A percentile compares a stretch with the other conserved stretches of the same genome.
These are phyloP conservation scores for Cheumatopsyche charites DNA, from an alignment of 1,140 invertebrate species.

Conservation along the genomic window DNA sequence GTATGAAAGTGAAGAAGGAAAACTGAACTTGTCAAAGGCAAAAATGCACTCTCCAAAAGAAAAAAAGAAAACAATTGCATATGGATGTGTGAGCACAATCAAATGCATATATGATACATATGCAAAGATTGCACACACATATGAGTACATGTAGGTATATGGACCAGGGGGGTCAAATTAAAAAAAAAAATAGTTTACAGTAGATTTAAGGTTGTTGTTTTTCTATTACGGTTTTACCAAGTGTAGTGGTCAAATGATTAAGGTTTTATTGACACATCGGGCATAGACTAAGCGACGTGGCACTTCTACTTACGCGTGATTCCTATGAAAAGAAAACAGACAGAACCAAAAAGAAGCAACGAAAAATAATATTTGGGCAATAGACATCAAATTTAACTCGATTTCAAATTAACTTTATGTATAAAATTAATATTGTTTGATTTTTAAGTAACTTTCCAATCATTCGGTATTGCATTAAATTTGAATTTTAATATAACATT, in stretches of 20 bases:
- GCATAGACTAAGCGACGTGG: slow-evolving; percentile 45
- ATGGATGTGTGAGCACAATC: background rate
- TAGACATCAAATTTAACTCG: background rate
- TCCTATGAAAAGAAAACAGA: slow-evolving; percentile 62
- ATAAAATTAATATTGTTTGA: background rate
- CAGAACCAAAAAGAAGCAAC: slow-evolving; percentile 52
- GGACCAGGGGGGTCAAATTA: background rate
- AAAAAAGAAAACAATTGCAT: slow-evolving; percentile 2
- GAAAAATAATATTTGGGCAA: slow-evolving; percentile 22
- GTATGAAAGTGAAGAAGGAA: background rate
- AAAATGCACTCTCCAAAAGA: slow-evolving; percentile 41
- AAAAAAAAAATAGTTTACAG: slow-evolving; percentile 25
- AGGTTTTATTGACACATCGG: slow-evolving; percentile 42
- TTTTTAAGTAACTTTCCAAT: slow-evolving; percentile 6
- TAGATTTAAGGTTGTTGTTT: slow-evolving; percentile 23
- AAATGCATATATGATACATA: no score
- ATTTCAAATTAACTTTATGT: background rate
- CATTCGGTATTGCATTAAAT: background rate
- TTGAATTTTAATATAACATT: background rate
- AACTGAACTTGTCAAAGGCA: slow-evolving; percentile 30
- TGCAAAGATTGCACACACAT: background rate
- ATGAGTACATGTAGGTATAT: slow-evolving; percentile 3
- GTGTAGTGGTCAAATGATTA: slow-evolving; percentile 38
- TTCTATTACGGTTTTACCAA: slow-evolving; percentile 44
- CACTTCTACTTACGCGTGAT: slow-evolving; percentile 62